Conservation (phyloP, 2,113 vertebrate species). For the Actenoides hombroni region DNA sequence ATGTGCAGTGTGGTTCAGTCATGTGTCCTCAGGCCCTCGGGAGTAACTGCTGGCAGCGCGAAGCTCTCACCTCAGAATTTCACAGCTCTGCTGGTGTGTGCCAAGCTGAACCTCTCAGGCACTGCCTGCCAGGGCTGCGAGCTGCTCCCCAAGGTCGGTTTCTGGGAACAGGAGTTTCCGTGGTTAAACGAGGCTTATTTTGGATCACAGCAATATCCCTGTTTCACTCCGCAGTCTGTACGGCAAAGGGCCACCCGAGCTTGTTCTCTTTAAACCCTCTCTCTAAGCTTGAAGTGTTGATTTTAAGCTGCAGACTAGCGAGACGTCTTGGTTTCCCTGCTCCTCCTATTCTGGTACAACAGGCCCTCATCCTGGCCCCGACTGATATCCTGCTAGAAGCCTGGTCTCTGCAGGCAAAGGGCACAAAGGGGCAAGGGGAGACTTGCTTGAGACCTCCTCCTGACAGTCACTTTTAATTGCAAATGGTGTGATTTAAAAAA, state of each 20-base stretch:
- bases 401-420: not conserved
- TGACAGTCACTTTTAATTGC: slow-evolving; percentile 58
- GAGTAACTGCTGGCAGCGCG: not conserved
- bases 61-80: not conserved
- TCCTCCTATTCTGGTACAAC: not conserved
- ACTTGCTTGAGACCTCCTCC: not conserved
- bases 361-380: not conserved
- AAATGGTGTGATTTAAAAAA: slow-evolving; percentile 12
- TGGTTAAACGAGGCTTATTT: not conserved
- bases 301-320: not conserved
- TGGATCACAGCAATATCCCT: not conserved
- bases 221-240: not conserved
- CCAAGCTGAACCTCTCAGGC: not conserved
- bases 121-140: not conserved
- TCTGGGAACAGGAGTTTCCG: not conserved
- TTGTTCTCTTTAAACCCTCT: not conserved
- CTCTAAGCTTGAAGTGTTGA: not conserved
- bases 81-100: accelerated
- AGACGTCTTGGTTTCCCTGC: not conserved
- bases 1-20: accelerated
- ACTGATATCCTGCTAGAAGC: not conserved
- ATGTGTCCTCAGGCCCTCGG: not conserved
- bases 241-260: not conserved
- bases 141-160: not conserved
- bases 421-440: not conserved